These are phyloP conservation scores for Oegoconia quadripuncta DNA, from an alignment of 2,888 invertebrate genomes.

Conservation along the genomic window DNA sequence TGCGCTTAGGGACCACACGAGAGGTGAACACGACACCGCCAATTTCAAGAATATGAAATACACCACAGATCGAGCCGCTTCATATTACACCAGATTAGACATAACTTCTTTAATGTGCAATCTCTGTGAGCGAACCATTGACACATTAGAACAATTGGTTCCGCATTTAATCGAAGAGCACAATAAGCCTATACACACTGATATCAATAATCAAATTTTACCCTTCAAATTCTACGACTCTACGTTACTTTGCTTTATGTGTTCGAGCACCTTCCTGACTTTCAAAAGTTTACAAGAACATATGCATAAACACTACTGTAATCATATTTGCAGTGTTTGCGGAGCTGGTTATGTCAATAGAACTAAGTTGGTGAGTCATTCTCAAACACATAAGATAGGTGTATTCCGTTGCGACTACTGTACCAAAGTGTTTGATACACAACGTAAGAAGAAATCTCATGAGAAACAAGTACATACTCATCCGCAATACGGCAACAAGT, in stretches of 20 bases:
- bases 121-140: slow-evolving; percentile 7
- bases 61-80: no score
- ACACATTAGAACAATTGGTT: slow-evolving; percentile 9
- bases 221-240: slow-evolving; percentile 42
- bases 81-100: slow-evolving; percentile 45
- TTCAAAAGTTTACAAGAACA: slow-evolving; percentile 39
- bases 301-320: slow-evolving; percentile 46
- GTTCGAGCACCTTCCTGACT: slow-evolving; percentile 21
- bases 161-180: slow-evolving; percentile 21
- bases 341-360: slow-evolving; percentile 30
- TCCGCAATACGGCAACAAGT: slow-evolving; percentile 30
- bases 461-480: slow-evolving; percentile 32
- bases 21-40: slow-evolving; percentile 32
- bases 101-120: slow-evolving; percentile 28
- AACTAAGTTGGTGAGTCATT: slow-evolving; percentile 8
- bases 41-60: no score
- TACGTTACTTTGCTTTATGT: slow-evolving; percentile 26
- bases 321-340: slow-evolving; percentile 42
- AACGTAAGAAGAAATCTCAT: slow-evolving; percentile 21
- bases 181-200: slow-evolving; percentile 25
- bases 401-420: slow-evolving; percentile 24
- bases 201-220: slow-evolving; percentile 36
- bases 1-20: slow-evolving; percentile 44
- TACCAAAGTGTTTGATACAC: slow-evolving; percentile 24
- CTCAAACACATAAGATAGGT: slow-evolving; percentile 23